Base-by-base conservation (phyloP, 1,140 invertebrate species). In the Papilio dardanus region DNA sequence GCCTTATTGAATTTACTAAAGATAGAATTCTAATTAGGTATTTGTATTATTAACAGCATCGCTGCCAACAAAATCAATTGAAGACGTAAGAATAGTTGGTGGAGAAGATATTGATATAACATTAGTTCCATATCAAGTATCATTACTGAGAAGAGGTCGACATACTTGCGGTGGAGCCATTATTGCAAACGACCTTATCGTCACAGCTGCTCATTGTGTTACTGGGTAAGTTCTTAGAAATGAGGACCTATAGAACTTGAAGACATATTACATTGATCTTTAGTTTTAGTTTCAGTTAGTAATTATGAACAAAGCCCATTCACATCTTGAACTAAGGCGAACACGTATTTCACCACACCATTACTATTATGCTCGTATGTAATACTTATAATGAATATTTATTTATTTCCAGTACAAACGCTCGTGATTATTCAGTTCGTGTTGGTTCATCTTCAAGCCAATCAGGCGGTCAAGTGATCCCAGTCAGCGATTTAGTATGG, bases 121-220 rank as follows among this genome's bases (percentile, higher is more conserved):
- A 1, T 81, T 94, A 76, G 94, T 95, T 58, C 95, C 95, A 0
- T 95, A 95, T 79, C 95, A 95, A 85, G 93, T 95, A 0, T 95
- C 95, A 0, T 75, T 96, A 8, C 85, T 94, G 67, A 82, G 90
- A 8, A 83, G 92, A 68, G 93, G 93, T 10, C 86, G 88, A 1
- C 95, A 96, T 79, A 86, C 93, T 33, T 96, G 96, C 80, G 96
- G 96, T 7, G 96, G 95, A 3, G 90, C 95, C 2, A 93, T 96
- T n/a, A 94, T 96, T 30, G 92, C 92, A 21, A 85, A 90, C 6
- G 93, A 93, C 21, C 91, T 94, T 58, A 91, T 96, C 30, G 78
- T 97, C 1, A 96, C 96, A 5, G 96, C 96, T 21, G 96, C 96
- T 5, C 96, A 97, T 87, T 97, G 96, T 86, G 50, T 92, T 50